Base-by-base conservation (phyloP, 2,888 invertebrate genomes). In the Platycnemis pennipes region DNA sequence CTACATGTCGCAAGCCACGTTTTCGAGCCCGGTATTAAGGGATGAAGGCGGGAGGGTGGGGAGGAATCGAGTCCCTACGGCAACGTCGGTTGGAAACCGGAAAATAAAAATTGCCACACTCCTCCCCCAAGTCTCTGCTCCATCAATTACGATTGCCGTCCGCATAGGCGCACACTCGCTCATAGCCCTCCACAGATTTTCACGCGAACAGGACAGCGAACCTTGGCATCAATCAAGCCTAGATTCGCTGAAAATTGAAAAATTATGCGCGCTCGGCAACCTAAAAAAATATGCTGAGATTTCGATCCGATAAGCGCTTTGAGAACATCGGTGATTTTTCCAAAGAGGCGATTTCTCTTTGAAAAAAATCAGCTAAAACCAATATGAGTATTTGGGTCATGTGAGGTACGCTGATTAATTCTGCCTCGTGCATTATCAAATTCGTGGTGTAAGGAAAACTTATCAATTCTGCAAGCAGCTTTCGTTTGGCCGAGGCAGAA, bases 1-100 rank as follows among this genome's bases (percentile, higher is more conserved):
- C n/a, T n/a, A n/a, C 26, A 63, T 63, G 63, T 63, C 63, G 63
- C 63, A 63, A 63, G 63, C 63, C 63, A 63, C 63, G 63, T 63
- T 63, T 63, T 63, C 63, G 63, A 63, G 22, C 63, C 26, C n/a
- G 5, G 63, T 22, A 26, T 26, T 8, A n/a, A n/a, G 26, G 63
- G 8, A 26, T 8, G 13, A n/a, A 16, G 63, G 63, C 8, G 63
- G n/a, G 26, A n/a, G 26, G 19, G 22, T 7, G 63, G n/a, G 63
- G 63, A 63, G 31, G 11, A 31, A 11, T 77, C 8, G 77, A 31
- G 77, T 31, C 2, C 37, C 31, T 37, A 3, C 11, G 16, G 77
- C 77, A 7, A 37, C 31, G 37, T 31, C 31, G 16, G 8, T n/a
- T 77, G 31, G 37, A 11, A 63, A 13, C 37, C 37, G 77, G 31